Evolutionary conservation across 2,797 vertebrate species (phyloP), one percentile per base, ranked within the genome.

Genomic region (Coluber constrictor): DNA sequence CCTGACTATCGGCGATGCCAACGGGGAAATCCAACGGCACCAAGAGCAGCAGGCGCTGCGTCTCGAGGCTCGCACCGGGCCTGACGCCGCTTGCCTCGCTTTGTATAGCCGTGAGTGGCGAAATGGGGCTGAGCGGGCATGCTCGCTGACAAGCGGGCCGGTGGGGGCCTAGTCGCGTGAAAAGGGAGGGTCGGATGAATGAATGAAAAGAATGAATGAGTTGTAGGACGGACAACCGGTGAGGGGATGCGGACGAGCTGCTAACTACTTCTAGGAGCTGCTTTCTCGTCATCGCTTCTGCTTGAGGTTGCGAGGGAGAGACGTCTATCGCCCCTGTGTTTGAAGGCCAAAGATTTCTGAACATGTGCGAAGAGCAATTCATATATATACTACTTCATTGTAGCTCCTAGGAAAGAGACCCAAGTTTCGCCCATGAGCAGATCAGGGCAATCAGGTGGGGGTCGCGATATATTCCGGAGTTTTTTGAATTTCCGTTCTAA

Each of bases 11-110:
- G 99, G 99, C 98, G 99, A 99, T 97, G 98, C 98, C 90, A 99
- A 99, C 94, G 99, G 99, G 97, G 99, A 99, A 97, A 99, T 99
- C 95, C 99, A 99, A 98, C 97, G 99, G 94, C 99, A 99, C 97
- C 99, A 99, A 51, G 99, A 99, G 97, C 99, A 99, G 97, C 98
- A 99, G 96, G 98, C 99, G 54, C 97, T 99, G 95, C 98, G 98
- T 94, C 97, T 99, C 94, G 99, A 99, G 97, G 98, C 99, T 61
- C 98, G 98, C 94, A 98, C 98, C 93, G 98, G 98, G 27, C 98
- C 98, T 91, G 99, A 99, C 93, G 98, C 98, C 89, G 98, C 98
- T 79, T 98, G 98, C 94, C 97, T 99, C 96, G 98, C 98, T 95
- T 98, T 99, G 94, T 98, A 98, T 95, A 99, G 98, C 98, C 98